Evolutionary conservation across 2,797 vertebrate genomes (phyloP).

Genomic region (Neopelma chrysocephalum): DNA sequence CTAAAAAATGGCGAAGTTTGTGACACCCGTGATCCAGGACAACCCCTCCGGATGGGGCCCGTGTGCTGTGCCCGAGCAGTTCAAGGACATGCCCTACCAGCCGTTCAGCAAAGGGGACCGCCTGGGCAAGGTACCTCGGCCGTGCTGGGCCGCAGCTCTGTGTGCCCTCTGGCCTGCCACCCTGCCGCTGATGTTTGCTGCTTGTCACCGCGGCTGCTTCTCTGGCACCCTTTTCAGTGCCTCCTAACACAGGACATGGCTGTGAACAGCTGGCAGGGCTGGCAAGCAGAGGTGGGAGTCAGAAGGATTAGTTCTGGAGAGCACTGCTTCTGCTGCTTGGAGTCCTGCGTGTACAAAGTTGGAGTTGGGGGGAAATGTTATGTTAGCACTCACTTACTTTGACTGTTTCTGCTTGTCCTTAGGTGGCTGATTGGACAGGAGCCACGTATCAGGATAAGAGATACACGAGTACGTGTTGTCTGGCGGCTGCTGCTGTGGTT

Average conservation of each 20-base stretch:
- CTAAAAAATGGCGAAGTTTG: slow-evolving; percentile 91
- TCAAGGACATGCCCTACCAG: slow-evolving; percentile 98
- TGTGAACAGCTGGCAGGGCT: neutral
- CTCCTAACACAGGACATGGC: rapidly evolving
- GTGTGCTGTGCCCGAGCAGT: slow-evolving; percentile 95
- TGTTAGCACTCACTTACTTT: neutral
- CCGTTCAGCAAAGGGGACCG: slow-evolving; percentile 98
- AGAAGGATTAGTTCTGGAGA: neutral
- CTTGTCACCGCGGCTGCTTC: rapidly evolving
- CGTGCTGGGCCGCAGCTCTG: neutral
- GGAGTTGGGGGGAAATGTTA: rapidly evolving
- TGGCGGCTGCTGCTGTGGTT: neutral
- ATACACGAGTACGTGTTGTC: slow-evolving; percentile 90
- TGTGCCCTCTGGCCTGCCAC: no score
- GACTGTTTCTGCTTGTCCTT: neutral
- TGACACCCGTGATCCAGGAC: slow-evolving; percentile 97
- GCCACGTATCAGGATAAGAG: slow-evolving; percentile 98
- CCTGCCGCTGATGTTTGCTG: rapidly evolving
- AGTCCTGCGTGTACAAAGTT: rapidly evolving
- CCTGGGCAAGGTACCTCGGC: slow-evolving; percentile 87
- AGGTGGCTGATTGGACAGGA: slow-evolving; percentile 99
- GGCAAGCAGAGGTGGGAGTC: neutral
- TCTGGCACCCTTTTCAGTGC: no score
- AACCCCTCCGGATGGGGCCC: slow-evolving; percentile 97
- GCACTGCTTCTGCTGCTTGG: neutral